Evolutionary conservation across 2,888 invertebrate species (phyloP), one percentile per base, ranked within the genome.

Genomic region (Unio pictorum): DNA sequence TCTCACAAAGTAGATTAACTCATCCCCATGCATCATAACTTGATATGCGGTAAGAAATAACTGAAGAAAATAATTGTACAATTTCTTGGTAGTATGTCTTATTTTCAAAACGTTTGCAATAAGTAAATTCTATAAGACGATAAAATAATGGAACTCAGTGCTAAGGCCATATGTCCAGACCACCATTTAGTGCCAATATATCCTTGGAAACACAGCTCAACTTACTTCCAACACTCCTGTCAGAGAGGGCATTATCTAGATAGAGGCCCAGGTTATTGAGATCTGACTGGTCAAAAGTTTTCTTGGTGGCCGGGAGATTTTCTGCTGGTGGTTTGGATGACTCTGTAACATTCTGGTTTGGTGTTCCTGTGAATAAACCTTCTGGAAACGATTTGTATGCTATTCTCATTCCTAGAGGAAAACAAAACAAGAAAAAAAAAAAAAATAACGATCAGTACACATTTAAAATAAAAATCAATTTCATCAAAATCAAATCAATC

Each of bases 341-440:
- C 55, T 82, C 81, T 45, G 80, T 69, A 8, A 87, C 77, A n/a
- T 74, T 67, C 18, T 68, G 69, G 17, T 89, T 88, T 2, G 85
- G 77, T 4, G 83, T 84, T 3, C 90, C 90, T 8, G 89, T 86
- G 23, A 89, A 74, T 17, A 90, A 80, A 28, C 89, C 88, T 8
- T 86, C 85, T 4, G 90, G 90, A 74, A 89, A 90, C 61, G 82
- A 62, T 70, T 87, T 86, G 73, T 78, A 79, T 0, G 89, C 89
- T 60, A 90, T 84, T 72, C 87, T 88, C 80, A 90, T 78, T 34
- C 90, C 89, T 89, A 73, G 1, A 78, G 23, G 23, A 64, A 66
- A 63, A 66, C 55, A 57, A 68, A 62, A 30, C 30, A 26, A 60
- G 18, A 28, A 26, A 28, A 11, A 17, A 20, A 56, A n/a, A 58